Evolutionary conservation across 2,797 vertebrate species (phyloP).

Genomic region (Ceryle rudis): DNA sequence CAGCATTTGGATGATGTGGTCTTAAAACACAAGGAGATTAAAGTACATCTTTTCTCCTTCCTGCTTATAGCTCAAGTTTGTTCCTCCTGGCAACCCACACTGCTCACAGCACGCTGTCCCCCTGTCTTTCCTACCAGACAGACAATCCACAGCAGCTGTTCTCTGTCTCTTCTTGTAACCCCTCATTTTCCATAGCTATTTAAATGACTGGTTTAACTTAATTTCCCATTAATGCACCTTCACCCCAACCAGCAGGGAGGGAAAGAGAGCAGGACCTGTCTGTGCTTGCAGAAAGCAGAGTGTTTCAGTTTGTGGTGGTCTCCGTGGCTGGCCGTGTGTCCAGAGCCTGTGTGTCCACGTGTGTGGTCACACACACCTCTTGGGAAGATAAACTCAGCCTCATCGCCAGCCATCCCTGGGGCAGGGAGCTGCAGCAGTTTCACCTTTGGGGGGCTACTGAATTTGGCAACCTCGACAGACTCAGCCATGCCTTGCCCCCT

Average conservation of each 20-base stretch:
- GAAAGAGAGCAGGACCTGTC: background rate
- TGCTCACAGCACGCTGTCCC: background rate
- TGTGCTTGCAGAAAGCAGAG: background rate
- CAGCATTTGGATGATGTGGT: background rate
- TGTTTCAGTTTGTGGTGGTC: background rate
- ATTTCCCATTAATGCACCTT: background rate
- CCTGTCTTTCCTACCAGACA: background rate
- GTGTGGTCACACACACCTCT: rapidly evolving
- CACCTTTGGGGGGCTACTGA: background rate
- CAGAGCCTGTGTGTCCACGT: rapidly evolving
- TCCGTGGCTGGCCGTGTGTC: background rate
- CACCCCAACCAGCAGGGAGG: background rate
- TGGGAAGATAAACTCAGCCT: background rate
- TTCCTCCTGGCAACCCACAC: background rate
- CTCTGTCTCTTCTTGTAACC: background rate
- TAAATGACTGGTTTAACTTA: background rate
- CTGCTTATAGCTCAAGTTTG: background rate
- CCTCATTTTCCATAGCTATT: background rate
- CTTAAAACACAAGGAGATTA: background rate
- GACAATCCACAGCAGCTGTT: background rate
- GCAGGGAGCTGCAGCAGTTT: background rate
- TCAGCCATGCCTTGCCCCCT: background rate
- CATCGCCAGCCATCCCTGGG: background rate
- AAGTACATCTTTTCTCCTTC: background rate
- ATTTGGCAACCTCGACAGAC: background rate